Percentiles rank a stretch among this genome's conserved stretches.
phyloP scores from a whole-genome alignment of 2,797 vertebrate species.

The Momotus momota region DNA sequence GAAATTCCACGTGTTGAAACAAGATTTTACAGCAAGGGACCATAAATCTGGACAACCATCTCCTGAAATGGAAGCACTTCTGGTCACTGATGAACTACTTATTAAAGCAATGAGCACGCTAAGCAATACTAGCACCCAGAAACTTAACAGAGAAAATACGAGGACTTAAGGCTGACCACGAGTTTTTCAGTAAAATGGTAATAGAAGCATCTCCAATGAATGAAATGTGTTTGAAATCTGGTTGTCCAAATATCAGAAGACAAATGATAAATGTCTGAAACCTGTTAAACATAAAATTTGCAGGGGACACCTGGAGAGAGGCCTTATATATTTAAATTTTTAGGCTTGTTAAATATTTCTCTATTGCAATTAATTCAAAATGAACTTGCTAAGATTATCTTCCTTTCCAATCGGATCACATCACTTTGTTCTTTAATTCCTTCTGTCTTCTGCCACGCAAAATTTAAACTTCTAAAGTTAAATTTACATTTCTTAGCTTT shows the following conservation, averaged over 20 bases:
- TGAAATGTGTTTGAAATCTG: not conserved
- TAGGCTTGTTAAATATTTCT: not conserved
- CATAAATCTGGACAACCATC: not conserved
- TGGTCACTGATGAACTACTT: not conserved
- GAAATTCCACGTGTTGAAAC: not conserved
- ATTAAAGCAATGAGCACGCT: not conserved
- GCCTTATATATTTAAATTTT: not conserved
- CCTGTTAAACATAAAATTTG: not conserved
- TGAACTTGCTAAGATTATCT: not conserved
- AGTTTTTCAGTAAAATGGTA: not conserved
- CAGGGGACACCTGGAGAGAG: not conserved
- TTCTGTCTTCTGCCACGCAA: not conserved
- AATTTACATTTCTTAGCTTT: not conserved
- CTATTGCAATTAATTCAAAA: not conserved
- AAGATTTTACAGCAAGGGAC: not conserved
- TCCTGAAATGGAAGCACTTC: not conserved
- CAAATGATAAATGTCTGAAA: not conserved
- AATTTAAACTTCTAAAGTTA: not conserved
- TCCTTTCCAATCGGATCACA: not conserved
- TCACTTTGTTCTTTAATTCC: not conserved
- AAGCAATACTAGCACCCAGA: not conserved
- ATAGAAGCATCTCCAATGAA: not conserved
- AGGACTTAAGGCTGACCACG: not conserved
- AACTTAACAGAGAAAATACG: not conserved
- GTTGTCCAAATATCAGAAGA: not conserved